Evolutionary conservation across 2,888 invertebrate genomes (phyloP), one percentile per base, ranked within the genome.

Genomic region (Saturnia pavonia): DNA sequence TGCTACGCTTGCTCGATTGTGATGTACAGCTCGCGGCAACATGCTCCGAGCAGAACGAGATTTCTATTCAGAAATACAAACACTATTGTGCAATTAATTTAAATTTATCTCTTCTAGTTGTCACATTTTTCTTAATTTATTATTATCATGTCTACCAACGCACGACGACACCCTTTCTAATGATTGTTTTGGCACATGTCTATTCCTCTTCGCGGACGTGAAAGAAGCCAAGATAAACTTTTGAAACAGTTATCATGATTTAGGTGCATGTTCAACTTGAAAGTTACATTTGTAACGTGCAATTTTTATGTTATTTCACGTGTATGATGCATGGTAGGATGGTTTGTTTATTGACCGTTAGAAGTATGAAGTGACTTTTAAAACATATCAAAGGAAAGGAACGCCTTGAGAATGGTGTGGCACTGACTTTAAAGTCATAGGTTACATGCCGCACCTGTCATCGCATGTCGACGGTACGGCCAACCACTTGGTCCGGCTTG

Each of bases 1-100:
- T 90, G 92, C 92, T 82, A 94, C 93, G 94, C 92, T 92, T 91
- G 92, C 91, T 88, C 92, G 92, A 91, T 93, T 92, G 92, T 93
- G 92, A 94, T 92, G 88, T 91, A 93, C 91, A 85, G 89, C 92
- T 89, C 80, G 90, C 86, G 89, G 88, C 88, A 87, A 87, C 85
- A 86, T 81, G 88, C 85, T 88, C 88, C 82, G 87, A 87, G 88
- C 86, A 85, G 83, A 86, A 85, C 85, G 77, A 85, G 85, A 88
- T 88, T 89, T 89, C 88, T 89, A 87, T 88, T 90, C 88, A 88
- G 85, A 87, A 87, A 86, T 84, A 85, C 85, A 85, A 85, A 86
- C 81, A 86, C 84, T 88, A 87, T 86, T 83, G 83, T 82, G 83
- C 85, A 85, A 88, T 89, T 87, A 87, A 88, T 86, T 89, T 82